Percentiles rank a stretch among this genome's conserved stretches.
Conservation (phyloP, 2,113 vertebrate genomes). For the Nycticryphes semicollaris region DNA sequence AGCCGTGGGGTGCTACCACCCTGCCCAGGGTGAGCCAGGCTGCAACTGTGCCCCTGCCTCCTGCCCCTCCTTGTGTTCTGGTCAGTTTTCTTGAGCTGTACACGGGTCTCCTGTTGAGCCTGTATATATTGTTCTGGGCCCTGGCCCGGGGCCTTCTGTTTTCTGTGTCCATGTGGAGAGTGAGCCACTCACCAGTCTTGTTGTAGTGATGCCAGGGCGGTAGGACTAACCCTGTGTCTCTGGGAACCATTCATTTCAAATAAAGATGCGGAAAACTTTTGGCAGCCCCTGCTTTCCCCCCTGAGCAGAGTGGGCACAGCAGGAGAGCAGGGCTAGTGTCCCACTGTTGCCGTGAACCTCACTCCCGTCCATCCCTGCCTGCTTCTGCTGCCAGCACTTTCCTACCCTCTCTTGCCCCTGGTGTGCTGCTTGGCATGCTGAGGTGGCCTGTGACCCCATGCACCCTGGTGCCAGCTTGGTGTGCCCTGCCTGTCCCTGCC, state of each 20-base stretch:
- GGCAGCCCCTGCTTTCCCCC: background rate
- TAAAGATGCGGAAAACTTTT: slow-evolving; percentile 58
- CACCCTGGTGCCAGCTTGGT: background rate
- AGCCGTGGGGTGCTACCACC: background rate
- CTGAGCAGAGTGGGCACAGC: background rate
- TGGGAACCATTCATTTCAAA: slow-evolving; percentile 74
- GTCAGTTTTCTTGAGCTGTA: slow-evolving; percentile 37
- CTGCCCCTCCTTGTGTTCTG: slow-evolving; percentile 4
- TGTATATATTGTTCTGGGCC: slow-evolving; percentile 71
- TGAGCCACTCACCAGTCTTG: slow-evolving; percentile 62
- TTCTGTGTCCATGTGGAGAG: slow-evolving; percentile 68
- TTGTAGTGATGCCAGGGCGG: slow-evolving; percentile 56
- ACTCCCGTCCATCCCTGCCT: background rate
- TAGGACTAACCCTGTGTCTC: slow-evolving; percentile 63
- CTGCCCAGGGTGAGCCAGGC: background rate
- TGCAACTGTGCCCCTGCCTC: background rate
- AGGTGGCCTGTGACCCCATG: background rate
- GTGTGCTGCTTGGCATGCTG: background rate
- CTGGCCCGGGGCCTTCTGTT: slow-evolving; percentile 36
- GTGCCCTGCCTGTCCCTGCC: background rate
- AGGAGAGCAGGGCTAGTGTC: background rate
- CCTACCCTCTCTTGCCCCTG: background rate
- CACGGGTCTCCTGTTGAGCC: slow-evolving; percentile 59
- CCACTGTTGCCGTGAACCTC: background rate
- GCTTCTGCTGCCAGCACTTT: background rate